Evolutionary conservation across 64 coral and sea anemone genomes (phyloP), one percentile per base, ranked within the genome.

Genomic region (Platygyra sinensis): DNA sequence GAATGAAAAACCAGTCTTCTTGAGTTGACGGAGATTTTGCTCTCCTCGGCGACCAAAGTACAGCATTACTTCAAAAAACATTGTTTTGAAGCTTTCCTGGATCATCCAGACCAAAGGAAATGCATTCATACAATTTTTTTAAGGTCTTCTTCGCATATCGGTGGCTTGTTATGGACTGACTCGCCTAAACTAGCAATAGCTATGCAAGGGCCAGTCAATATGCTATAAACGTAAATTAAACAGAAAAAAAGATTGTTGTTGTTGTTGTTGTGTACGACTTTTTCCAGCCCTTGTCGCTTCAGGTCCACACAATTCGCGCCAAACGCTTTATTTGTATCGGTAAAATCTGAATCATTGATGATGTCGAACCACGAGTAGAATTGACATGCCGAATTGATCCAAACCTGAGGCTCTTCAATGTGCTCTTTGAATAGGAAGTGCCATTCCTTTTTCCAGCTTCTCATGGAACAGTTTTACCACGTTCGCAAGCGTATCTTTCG

Each of bases 31-130:
- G 19, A 89, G 79, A 78, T 77, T 93, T 84, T 82, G 77, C 25
- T 80, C 64, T 83, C 79, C 57, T 33, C 72, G 87, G 20, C 92
- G 87, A 59, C 86, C 89, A 87, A 94, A 76, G 73, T 55, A 93
- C 57, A 80, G 17, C 11, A 80, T 80, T 16, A 87, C 69, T 52
- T 94, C 18, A 60, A 94, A 89, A 60, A 30, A 84, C 92, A 60
- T 94, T 89, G 59, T 94, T 93, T 78, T 84, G 87, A 64, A 94
- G 80, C 20, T 74, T 94, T 90, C 52, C 62, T 33, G 80, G 82
- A 31, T 75, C 32, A 31, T 83, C 62, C n/a, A 54, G 55, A 42
- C 8, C 3, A 88, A 88, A 93, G 1, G 29, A 86, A 51, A 16
- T 59, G 28, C 86, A 74, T 83, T 93, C 52, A 77, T 93, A 88